phyloP scores from a whole-genome alignment of 2,888 invertebrate species.

The Hyppa rectilinea region DNA sequence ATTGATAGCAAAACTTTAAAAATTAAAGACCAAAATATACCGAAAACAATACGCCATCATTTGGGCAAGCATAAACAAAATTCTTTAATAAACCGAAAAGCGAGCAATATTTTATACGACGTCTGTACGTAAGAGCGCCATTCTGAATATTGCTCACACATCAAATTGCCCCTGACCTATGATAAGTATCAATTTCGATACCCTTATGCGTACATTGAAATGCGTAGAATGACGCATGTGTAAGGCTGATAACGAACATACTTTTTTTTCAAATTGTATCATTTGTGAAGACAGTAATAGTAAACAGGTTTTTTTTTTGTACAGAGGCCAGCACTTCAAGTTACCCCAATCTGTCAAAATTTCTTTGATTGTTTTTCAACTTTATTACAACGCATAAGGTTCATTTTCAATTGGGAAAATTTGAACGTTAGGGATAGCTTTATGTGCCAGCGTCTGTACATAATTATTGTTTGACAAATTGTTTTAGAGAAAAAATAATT shows the following conservation, averaged over 20 bases:
- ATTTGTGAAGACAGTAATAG: neutral
- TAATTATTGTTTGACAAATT: no score
- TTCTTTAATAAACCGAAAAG: constrained; percentile 16
- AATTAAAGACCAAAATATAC: neutral
- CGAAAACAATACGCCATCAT: neutral
- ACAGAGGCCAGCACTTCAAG: no score
- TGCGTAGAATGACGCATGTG: neutral
- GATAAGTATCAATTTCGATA: constrained; percentile 31
- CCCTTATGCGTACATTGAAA: neutral
- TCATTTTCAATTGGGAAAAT: no score
- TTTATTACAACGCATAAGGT: no score
- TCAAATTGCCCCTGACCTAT: constrained; percentile 28
- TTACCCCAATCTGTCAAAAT: no score
- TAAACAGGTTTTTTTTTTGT: no score
- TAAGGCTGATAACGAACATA: neutral
- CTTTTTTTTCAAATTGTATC: neutral
- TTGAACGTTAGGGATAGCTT: no score
- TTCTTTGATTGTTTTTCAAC: no score
- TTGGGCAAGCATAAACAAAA: constrained; percentile 6
- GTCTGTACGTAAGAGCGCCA: constrained; percentile 22
- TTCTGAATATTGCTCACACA: constrained; percentile 49
- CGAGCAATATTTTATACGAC: constrained; percentile 49
- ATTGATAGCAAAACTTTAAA: neutral
- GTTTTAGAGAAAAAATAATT: neutral
- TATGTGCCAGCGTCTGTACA: no score